These are phyloP conservation scores for Hydroisotoma schaefferi DNA, from an alignment of 2,888 invertebrate species.

Conservation along the genomic window DNA sequence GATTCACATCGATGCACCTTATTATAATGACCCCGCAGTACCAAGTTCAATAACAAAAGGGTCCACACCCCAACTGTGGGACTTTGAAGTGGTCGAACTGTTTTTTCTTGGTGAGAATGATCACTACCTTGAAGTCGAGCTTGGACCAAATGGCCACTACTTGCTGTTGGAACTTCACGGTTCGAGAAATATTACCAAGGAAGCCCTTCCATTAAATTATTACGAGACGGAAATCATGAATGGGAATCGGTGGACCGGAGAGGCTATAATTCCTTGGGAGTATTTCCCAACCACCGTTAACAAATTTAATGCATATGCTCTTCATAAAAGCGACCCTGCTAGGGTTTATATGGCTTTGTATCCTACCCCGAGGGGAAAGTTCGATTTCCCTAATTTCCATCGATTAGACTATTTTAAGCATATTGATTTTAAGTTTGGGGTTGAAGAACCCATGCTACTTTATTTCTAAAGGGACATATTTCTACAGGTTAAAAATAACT, in stretches of 20 bases:
- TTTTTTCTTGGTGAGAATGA: constrained; percentile 32
- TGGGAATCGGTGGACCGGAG: constrained; percentile 32
- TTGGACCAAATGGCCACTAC: constrained; percentile 40
- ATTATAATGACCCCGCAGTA: constrained; percentile 34
- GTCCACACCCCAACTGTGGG: constrained; percentile 31
- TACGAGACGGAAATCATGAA: constrained; percentile 10
- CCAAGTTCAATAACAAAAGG: constrained; percentile 12
- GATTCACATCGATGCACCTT: constrained; percentile 33
- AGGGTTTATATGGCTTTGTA: constrained; percentile 40
- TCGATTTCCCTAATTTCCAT: constrained; percentile 34
- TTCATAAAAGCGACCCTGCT: constrained; percentile 31
- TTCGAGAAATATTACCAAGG: constrained; percentile 9
- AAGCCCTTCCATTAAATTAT: constrained; percentile 22
- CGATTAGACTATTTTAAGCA: constrained; percentile 32
- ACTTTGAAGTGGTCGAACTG: constrained; percentile 43
- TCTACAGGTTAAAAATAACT: too few species aligned
- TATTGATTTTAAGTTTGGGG: constrained; percentile 19
- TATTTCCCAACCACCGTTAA: constrained; percentile 39
- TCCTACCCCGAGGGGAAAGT: constrained; percentile 26
- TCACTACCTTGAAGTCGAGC: constrained; percentile 39
- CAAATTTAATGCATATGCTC: constrained; percentile 43
- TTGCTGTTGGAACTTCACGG: constrained; percentile 28
- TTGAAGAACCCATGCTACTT: background rate
- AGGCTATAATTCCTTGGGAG: constrained; percentile 26
- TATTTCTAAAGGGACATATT: too few species aligned